A percentile compares a stretch with the other conserved stretches of the same genome.
Conservation (phyloP, 2,888 invertebrate genomes). For the Macroteleia sp. region DNA sequence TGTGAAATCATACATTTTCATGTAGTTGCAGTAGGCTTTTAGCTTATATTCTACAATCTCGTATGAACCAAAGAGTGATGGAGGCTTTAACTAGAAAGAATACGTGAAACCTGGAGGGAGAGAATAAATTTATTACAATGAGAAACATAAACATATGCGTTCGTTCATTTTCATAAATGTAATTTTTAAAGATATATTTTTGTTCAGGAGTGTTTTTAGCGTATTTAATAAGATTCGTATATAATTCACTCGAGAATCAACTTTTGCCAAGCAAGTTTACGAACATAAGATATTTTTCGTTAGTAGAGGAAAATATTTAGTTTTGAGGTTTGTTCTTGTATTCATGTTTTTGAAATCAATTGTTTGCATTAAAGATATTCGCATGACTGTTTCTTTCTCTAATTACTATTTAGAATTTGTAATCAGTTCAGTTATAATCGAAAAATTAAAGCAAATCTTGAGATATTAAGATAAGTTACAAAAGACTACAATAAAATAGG, state of each 20-base stretch:
- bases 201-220: slow-evolving; percentile 53
- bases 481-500: too few species aligned
- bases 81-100: slow-evolving; percentile 3
- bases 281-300: too few species aligned
- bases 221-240: slow-evolving; percentile 53
- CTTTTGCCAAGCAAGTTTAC: slow-evolving; percentile 35
- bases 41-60: slow-evolving; percentile 62
- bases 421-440: too few species aligned
- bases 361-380: slow-evolving; percentile 40
- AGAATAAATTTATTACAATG: slow-evolving; percentile 25
- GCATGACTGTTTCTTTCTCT: slow-evolving; percentile 43
- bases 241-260: slow-evolving; percentile 48
- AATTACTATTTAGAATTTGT: slow-evolving; percentile 40
- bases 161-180: too few species aligned
- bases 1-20: slow-evolving; percentile 63
- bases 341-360: slow-evolving; percentile 41
- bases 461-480: too few species aligned
- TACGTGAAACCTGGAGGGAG: too few species aligned
- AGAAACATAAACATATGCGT: too few species aligned
- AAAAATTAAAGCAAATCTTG: too few species aligned
- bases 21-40: slow-evolving; percentile 66
- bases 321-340: slow-evolving; percentile 32
- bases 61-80: slow-evolving; percentile 38
- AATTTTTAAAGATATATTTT: slow-evolving; percentile 59
- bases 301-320: too few species aligned